Evolutionary conservation across 2,113 vertebrate species (phyloP), one percentile per base, ranked within the genome.

Genomic region (Tapirus terrestris): DNA sequence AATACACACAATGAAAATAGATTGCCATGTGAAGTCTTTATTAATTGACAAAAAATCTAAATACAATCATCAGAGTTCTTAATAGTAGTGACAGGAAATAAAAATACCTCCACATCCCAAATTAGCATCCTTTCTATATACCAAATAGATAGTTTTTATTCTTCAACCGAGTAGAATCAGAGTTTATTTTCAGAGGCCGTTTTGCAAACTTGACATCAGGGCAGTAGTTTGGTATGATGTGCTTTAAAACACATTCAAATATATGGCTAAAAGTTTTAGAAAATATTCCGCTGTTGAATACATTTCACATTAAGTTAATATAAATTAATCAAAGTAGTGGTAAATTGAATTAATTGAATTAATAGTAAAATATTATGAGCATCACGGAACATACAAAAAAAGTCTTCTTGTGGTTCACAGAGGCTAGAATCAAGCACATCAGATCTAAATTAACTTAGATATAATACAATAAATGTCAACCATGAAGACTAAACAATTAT

Each of bases 21-120:
- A 14, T 56, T 96, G 89, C 68, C 36, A 73, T 58, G 27, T 39
- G 31, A 89, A 82, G n/a, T 83, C 20, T 97, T 98, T 96, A 92
- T 98, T 97, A 90, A 21, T 90, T 92, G 95, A 36, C 48, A 79
- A 70, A 96, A 88, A 91, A 79, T 79, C 61, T 83, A 91, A 75
- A 60, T 92, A 84, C 5, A 91, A 84, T 94, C 73, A 92, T 16
- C 5, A 94, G 48, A 79, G 29, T 73, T 89, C 43, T 96, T 68
- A 97, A 29, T 27, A 63, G 45, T 39, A 79, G 36, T 94, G 80
- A 80, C 53, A 83, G 31, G 86, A 94, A 94, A 85, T 58, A 79
- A 87, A 87, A 89, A n/a, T 25, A 61, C 16, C 61, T 94, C 56
- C 13, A 80, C 1, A 53, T 79, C 36, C 72, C 21, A 82, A 39